Evolutionary conservation across 2,113 vertebrate species (phyloP).

Genomic region (Oxyura jamaicensis): DNA sequence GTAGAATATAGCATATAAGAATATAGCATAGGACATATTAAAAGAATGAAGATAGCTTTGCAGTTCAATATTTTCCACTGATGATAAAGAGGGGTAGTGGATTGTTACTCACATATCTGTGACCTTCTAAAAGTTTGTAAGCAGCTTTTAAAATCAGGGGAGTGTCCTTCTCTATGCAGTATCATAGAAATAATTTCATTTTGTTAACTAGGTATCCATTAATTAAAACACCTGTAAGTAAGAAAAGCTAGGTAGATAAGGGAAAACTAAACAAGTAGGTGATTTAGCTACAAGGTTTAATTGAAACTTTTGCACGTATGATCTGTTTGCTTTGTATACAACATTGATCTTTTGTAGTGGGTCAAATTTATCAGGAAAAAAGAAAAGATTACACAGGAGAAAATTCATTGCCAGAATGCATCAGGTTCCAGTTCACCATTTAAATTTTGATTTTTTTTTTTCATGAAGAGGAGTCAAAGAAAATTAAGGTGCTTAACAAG

Average conservation of each 20-base stretch:
- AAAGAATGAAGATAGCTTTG: constrained; percentile 50
- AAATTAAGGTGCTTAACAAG: constrained; percentile 41
- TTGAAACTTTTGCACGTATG: neutral
- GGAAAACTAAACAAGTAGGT: neutral
- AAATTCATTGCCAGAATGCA: neutral
- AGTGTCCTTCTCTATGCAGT: constrained; percentile 10
- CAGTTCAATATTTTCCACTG: constrained; percentile 33
- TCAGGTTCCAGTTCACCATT: neutral
- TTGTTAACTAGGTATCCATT: constrained; percentile 23
- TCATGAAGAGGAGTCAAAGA: neutral
- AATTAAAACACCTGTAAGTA: constrained; percentile 2
- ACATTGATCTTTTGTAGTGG: neutral
- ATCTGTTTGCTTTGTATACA: neutral
- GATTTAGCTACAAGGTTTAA: neutral
- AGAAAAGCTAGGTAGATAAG: neutral
- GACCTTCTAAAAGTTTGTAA: constrained; percentile 57
- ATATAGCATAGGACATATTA: neutral
- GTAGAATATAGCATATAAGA: constrained; percentile 41
- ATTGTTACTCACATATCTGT: constrained; percentile 34
- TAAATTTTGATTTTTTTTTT: neutral
- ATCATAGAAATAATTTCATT: constrained; percentile 7
- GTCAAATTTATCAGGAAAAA: neutral
- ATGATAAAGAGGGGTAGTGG: constrained; percentile 62
- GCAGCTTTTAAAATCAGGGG: constrained; percentile 27
- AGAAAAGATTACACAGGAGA: neutral